Evolutionary conservation across 2,113 vertebrate species (phyloP).

Genomic region (Mandrillus leucophaeus): DNA sequence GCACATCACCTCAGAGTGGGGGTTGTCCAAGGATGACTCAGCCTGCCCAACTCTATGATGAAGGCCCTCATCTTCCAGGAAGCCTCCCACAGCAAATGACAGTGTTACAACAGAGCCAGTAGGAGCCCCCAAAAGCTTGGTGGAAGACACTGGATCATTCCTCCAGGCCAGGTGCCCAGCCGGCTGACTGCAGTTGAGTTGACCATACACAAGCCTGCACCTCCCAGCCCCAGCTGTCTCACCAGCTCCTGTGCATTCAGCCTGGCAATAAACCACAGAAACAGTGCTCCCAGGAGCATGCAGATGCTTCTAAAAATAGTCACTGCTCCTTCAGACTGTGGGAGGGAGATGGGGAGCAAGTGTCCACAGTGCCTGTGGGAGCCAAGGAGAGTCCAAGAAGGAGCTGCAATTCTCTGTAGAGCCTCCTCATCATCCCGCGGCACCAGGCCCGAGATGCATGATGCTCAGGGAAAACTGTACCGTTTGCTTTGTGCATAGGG

Average conservation of each 20-base stretch:
- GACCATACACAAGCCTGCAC: not conserved
- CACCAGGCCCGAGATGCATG: rapidly evolving
- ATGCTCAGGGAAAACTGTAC: not conserved
- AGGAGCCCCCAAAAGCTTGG: not conserved
- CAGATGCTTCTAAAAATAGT: conserved; percentile 25
- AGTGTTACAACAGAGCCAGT: not conserved
- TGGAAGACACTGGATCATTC: not conserved
- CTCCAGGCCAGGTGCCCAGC: not conserved
- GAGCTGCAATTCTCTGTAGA: not conserved
- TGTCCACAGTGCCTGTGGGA: not conserved
- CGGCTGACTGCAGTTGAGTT: not conserved
- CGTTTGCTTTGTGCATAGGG: not conserved
- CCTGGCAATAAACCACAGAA: not conserved
- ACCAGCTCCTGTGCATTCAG: not conserved
- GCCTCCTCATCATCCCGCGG: not conserved
- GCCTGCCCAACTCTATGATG: not conserved
- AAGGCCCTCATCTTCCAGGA: not conserved
- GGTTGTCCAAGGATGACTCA: not conserved
- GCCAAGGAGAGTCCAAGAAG: not conserved
- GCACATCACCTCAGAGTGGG: not conserved
- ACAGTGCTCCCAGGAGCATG: not conserved
- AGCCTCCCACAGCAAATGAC: not conserved
- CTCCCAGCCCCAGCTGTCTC: not conserved
- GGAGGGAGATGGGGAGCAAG: not conserved
- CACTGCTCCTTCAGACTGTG: not conserved